phyloP scores from a whole-genome alignment of 2,113 vertebrate genomes.

The Motacilla tschutschensis region DNA sequence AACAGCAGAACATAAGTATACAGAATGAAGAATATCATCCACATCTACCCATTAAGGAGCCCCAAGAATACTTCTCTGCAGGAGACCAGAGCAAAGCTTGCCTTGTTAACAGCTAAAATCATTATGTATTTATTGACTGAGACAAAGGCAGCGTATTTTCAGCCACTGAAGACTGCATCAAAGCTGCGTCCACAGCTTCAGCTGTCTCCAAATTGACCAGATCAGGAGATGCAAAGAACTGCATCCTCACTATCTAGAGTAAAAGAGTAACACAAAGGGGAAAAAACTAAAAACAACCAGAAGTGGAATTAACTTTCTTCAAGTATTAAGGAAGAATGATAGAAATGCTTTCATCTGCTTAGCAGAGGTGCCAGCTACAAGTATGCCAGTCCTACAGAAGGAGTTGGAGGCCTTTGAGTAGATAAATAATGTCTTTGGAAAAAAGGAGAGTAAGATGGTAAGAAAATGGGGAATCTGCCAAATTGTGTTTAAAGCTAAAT shows the following conservation, averaged over 20 bases:
- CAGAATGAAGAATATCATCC: background rate
- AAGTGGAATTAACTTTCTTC: background rate
- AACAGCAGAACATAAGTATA: background rate
- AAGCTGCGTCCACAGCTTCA: background rate
- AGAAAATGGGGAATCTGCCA: background rate
- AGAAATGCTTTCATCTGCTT: background rate
- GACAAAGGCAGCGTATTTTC: background rate
- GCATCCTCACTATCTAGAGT: background rate
- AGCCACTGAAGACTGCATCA: background rate
- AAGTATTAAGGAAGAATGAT: background rate
- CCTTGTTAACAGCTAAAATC: background rate
- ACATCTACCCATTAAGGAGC: background rate
- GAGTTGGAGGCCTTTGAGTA: background rate
- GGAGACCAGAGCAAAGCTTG: rapidly evolving
- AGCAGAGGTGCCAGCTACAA: background rate
- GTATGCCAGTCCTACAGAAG: background rate
- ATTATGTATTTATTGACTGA: background rate
- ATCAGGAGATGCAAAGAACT: background rate
- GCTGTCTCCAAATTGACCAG: background rate
- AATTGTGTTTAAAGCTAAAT: background rate
- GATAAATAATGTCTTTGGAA: background rate
- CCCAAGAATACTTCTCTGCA: background rate
- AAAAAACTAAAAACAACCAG: background rate
- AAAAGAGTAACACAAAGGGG: background rate
- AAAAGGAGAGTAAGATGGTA: background rate